These are phyloP conservation scores for Kuschelorhynchus macadamiae DNA, from an alignment of 2,888 invertebrate species.

Conservation along the genomic window DNA sequence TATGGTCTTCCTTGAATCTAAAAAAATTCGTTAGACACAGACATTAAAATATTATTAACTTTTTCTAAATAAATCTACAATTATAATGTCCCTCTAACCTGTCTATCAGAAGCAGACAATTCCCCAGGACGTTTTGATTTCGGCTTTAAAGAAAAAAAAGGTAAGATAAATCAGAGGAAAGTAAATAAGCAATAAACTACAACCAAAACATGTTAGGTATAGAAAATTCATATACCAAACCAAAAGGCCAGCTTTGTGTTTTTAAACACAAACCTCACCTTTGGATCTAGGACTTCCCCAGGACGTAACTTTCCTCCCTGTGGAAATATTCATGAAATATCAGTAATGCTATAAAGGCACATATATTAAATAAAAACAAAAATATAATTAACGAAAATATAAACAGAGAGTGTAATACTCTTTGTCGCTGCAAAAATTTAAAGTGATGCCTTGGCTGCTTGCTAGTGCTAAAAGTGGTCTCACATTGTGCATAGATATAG, in stretches of 20 bases:
- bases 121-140: conserved; percentile 84
- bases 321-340: conserved; percentile 67
- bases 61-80: conserved; percentile 53
- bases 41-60: conserved; percentile 61
- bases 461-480: conserved; percentile 36
- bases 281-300: conserved; percentile 82
- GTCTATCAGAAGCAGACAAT: conserved; percentile 74
- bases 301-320: conserved; percentile 84
- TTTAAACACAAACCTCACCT: conserved; percentile 79
- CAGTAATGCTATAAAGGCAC: conserved; percentile 19
- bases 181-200: conserved; percentile 56
- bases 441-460: conserved; percentile 41
- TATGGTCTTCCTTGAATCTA: conserved; percentile 52
- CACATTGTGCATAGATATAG: conserved; percentile 39
- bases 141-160: conserved; percentile 76
- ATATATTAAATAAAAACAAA: conserved; percentile 18
- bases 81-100: conserved; percentile 74
- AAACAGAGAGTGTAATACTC: conserved; percentile 40
- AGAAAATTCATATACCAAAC: conserved; percentile 57
- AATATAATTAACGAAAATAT: conserved; percentile 11
- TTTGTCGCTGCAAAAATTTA: conserved; percentile 18
- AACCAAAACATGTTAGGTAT: conserved; percentile 52
- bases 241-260: conserved; percentile 68
- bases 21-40: conserved; percentile 66
- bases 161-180: conserved; percentile 58